Evolutionary conservation across 1,140 invertebrate species (phyloP).

Genomic region (Lepidurus couesii): DNA sequence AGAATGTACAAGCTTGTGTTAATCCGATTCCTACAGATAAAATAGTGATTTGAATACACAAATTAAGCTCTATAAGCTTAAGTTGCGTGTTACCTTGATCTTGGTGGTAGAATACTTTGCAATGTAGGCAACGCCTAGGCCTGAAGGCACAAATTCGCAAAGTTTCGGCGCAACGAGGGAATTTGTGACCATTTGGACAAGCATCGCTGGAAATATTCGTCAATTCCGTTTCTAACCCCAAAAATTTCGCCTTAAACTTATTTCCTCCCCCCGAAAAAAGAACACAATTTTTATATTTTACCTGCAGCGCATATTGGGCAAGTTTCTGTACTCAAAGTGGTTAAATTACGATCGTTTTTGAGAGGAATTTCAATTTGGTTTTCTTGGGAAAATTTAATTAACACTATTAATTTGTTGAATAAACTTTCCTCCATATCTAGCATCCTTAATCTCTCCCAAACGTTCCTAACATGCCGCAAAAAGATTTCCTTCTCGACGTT

Average conservation of each 20-base stretch:
- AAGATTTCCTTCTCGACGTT: not conserved
- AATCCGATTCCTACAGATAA: not conserved
- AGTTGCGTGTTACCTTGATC: conserved; percentile 23
- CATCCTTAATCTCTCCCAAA: not conserved
- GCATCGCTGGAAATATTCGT: not conserved
- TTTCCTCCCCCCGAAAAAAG: not conserved
- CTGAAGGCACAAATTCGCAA: conserved; percentile 25
- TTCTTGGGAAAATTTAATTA: not conserved
- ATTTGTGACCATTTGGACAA: conserved; percentile 9
- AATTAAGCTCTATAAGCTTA: not conserved
- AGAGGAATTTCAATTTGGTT: not conserved
- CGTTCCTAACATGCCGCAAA: not conserved
- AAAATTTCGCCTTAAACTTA: not conserved
- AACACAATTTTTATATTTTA: not conserved
- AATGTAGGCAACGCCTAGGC: conserved; percentile 17
- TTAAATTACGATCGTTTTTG: not conserved
- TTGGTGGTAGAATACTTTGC: conserved; percentile 26
- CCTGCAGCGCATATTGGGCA: conserved; percentile 2
- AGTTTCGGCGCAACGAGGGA: conserved; percentile 23
- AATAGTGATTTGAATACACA: not conserved
- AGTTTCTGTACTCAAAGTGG: not conserved
- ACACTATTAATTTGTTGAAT: not conserved
- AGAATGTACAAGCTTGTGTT: not conserved
- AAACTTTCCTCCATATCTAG: not conserved
- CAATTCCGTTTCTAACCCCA: not conserved